Evolutionary conservation across 2,888 invertebrate species (phyloP).

Genomic region (Microchrysa polita): DNA sequence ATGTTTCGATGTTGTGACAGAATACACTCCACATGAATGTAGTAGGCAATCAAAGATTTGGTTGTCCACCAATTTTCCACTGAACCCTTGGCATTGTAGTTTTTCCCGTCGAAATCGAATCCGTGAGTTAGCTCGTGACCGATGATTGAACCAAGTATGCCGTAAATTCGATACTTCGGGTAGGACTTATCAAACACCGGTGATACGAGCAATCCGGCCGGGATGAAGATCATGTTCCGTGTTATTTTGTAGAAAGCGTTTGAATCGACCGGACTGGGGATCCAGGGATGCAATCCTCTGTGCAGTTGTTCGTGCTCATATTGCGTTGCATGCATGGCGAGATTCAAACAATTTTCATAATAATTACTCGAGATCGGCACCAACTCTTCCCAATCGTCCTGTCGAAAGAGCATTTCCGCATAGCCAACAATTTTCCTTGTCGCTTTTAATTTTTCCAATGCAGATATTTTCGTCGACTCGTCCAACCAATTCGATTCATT

Average conservation of each 20-base stretch:
- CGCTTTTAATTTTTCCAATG: constrained; percentile 5
- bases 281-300: constrained; percentile 74
- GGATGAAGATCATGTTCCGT: constrained; percentile 92
- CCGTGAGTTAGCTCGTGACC: constrained; percentile 54
- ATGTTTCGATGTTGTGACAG: constrained; percentile 51
- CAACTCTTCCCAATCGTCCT: not conserved
- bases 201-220: constrained; percentile 89
- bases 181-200: constrained; percentile 88
- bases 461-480: constrained; percentile 1
- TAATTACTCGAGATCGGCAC: not conserved
- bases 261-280: constrained; percentile 86
- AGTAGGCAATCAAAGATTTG: constrained; percentile 48
- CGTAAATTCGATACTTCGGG: constrained; percentile 67
- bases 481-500: constrained; percentile 17
- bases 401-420: not conserved
- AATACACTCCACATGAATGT: constrained; percentile 51
- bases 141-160: constrained; percentile 53
- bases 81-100: constrained; percentile 50
- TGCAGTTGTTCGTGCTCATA: constrained; percentile 73
- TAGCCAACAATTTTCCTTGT: constrained; percentile 12
- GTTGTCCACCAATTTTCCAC: constrained; percentile 52
- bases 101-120: constrained; percentile 52
- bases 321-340: not conserved
- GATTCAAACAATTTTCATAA: constrained; percentile 13
- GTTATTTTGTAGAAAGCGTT: constrained; percentile 94